A percentile compares a stretch with the other conserved stretches of the same genome.
These are phyloP conservation scores for Cyclophora albipunctata DNA, from an alignment of 2,888 invertebrate genomes.

Conservation along the genomic window DNA sequence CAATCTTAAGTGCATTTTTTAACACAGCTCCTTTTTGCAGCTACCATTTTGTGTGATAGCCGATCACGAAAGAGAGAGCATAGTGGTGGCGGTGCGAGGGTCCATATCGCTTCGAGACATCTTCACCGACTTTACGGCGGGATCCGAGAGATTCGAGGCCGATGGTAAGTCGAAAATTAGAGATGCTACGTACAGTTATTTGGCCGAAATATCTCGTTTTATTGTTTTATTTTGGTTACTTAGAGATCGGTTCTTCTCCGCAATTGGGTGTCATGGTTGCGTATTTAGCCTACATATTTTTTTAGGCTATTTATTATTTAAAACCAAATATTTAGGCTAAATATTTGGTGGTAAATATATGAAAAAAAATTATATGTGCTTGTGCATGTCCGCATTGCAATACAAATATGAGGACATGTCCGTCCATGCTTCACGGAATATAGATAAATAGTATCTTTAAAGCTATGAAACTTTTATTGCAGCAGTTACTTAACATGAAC, in stretches of 20 bases:
- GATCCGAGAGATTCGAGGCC: slow-evolving; percentile 82
- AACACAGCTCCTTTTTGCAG: slow-evolving; percentile 49
- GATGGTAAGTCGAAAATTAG: slow-evolving; percentile 52
- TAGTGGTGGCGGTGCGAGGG: slow-evolving; percentile 89
- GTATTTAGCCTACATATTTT: too few relatives aligned
- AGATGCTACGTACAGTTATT: not conserved
- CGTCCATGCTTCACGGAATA: too few relatives aligned
- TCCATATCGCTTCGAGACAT: slow-evolving; percentile 90
- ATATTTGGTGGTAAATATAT: too few relatives aligned
- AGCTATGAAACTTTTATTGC: too few relatives aligned
- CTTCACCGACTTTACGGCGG: slow-evolving; percentile 87
- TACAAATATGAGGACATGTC: too few relatives aligned
- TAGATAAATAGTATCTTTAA: too few relatives aligned
- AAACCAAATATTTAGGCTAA: too few relatives aligned
- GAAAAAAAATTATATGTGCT: too few relatives aligned
- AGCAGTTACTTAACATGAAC: too few relatives aligned
- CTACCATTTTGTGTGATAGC: slow-evolving; percentile 90
- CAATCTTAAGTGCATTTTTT: not conserved
- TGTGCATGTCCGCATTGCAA: too few relatives aligned
- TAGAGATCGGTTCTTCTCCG: not conserved
- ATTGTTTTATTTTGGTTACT: too few relatives aligned
- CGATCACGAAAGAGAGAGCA: slow-evolving; percentile 85
- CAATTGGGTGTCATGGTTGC: slow-evolving; percentile 1
- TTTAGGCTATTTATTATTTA: too few relatives aligned
- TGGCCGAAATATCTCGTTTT: not conserved